A percentile compares a stretch with the other conserved stretches of the same genome.
Evolutionary conservation across 2,888 invertebrate species (phyloP).

Genomic region (Lutraria lutraria): DNA sequence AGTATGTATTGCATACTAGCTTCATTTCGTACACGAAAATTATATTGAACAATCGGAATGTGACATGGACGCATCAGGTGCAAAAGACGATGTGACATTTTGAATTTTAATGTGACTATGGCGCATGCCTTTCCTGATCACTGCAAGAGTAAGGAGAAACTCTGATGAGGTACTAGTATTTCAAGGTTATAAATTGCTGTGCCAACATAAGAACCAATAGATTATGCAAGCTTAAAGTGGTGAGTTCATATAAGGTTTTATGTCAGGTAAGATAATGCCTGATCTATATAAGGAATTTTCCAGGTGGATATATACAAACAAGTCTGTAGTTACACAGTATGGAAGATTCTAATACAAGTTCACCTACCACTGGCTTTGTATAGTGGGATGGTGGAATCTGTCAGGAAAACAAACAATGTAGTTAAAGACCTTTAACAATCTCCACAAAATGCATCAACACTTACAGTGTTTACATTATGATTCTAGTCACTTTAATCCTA

Average conservation of each 20-base stretch:
- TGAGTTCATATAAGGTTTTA: neutral
- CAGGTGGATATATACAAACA: neutral
- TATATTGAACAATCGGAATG: too few species aligned
- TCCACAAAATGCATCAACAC: neutral
- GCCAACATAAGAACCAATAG: neutral
- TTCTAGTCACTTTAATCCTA: too few species aligned
- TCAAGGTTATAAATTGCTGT: neutral
- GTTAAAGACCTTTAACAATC: neutral
- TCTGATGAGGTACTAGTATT: neutral
- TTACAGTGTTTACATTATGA: too few species aligned
- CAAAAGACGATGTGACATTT: too few species aligned
- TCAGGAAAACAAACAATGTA: slow-evolving; percentile 4
- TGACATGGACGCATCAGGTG: too few species aligned
- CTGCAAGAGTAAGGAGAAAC: neutral
- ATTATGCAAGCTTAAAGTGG: neutral
- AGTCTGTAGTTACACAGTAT: neutral
- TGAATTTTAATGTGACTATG: too few species aligned
- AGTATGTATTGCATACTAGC: too few species aligned
- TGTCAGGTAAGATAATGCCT: neutral
- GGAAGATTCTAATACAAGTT: neutral
- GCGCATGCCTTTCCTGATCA: too few species aligned
- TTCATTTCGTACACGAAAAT: too few species aligned
- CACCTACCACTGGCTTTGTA: neutral
- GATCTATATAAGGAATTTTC: neutral
- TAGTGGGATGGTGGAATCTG: neutral